These are phyloP conservation scores for Loripinus fragilis DNA, from an alignment of 2,888 invertebrate genomes.

Conservation along the genomic window DNA sequence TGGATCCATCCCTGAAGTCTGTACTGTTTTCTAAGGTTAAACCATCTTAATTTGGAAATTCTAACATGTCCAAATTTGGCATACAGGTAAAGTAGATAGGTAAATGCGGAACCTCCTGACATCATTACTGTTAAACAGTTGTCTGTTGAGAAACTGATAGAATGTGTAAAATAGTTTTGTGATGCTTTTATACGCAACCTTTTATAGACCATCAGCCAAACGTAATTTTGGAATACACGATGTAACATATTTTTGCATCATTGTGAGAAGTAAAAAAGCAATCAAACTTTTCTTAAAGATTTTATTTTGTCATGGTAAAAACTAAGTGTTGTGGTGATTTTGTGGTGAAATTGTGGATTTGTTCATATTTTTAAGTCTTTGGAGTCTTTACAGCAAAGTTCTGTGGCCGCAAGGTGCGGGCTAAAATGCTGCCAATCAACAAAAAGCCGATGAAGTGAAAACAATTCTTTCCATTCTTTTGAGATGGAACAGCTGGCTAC, in stretches of 20 bases:
- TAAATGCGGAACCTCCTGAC: too few relatives aligned
- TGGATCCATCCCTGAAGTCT: too few relatives aligned
- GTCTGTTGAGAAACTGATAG: not conserved
- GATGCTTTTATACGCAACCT: constrained; percentile 1
- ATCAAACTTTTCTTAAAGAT: constrained; percentile 13
- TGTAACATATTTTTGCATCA: constrained; percentile 8
- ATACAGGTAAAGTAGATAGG: too few relatives aligned
- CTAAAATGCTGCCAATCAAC: too few relatives aligned
- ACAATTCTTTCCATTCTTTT: too few relatives aligned
- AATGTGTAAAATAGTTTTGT: not conserved
- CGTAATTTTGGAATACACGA: not conserved
- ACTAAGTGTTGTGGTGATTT: constrained; percentile 13
- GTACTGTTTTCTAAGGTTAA: too few relatives aligned
- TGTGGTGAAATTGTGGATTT: constrained; percentile 7
- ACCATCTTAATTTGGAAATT: not conserved
- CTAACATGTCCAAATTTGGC: not conserved
- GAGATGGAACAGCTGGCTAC: too few relatives aligned
- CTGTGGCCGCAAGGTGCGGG: not conserved
- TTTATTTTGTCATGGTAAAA: not conserved
- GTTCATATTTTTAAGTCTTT: not conserved
- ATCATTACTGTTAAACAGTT: constrained; percentile 12
- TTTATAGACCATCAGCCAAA: constrained; percentile 14
- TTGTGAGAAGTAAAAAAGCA: constrained; percentile 10
- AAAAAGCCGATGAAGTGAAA: too few relatives aligned
- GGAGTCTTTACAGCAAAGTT: not conserved